Evolutionary conservation across 2,113 vertebrate species (phyloP).

Genomic region (Ellobius talpinus): DNA sequence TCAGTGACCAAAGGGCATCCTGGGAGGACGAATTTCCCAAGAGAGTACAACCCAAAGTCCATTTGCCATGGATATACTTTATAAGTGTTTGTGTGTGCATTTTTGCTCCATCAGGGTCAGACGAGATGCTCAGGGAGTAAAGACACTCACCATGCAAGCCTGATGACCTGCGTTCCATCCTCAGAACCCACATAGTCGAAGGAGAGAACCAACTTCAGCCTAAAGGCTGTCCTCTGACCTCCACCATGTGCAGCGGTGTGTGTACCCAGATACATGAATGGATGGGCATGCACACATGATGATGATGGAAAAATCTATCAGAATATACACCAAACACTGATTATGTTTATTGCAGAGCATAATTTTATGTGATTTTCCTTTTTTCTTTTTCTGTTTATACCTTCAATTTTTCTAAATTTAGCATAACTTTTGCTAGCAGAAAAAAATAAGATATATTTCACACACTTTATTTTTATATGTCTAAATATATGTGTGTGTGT

Average conservation of each 20-base stretch:
- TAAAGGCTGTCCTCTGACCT: not conserved
- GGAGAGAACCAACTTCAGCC: not conserved
- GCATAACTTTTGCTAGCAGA: not conserved
- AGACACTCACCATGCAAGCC: too few relatives aligned
- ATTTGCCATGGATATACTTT: not conserved
- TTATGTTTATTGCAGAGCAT: not conserved
- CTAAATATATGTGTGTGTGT: not conserved
- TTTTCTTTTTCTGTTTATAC: not conserved
- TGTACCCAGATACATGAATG: not conserved
- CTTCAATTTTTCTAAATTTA: slow-evolving; percentile 56
- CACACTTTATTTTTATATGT: not conserved
- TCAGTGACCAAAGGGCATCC: not conserved
- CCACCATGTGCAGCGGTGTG: not conserved
- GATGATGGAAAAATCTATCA: not conserved
- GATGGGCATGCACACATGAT: not conserved
- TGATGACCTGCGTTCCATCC: not conserved
- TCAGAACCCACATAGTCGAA: not conserved
- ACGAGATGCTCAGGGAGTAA: not conserved
- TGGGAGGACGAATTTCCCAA: not conserved
- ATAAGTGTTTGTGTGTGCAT: not conserved
- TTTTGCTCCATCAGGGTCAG: not conserved
- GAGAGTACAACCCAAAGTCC: not conserved
- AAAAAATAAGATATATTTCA: slow-evolving; percentile 21
- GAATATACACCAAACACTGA: slow-evolving; percentile 28
- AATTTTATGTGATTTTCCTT: not conserved